A percentile compares a stretch with the other conserved stretches of the same genome.
phyloP scores from a whole-genome alignment of 1,140 invertebrate genomes.

The Augochlora pura region DNA sequence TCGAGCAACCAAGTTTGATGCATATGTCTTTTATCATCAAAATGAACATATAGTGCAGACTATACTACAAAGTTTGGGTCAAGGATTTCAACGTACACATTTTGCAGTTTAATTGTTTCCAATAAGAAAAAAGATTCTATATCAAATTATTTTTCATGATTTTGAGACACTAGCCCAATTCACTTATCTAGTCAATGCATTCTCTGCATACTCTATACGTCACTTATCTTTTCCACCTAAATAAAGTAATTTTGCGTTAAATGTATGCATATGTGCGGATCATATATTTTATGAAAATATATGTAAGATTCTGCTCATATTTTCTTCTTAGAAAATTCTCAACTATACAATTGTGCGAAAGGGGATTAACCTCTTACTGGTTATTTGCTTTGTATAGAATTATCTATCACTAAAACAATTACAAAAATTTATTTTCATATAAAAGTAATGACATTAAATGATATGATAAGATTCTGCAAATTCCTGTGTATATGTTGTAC shows the following conservation, averaged over 20 bases:
- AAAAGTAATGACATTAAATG: no score
- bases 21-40: slow-evolving; percentile 81
- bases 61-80: slow-evolving; percentile 77
- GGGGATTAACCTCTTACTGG: no score
- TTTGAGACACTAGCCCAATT: not conserved
- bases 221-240: not conserved
- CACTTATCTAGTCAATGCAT: slow-evolving; percentile 29
- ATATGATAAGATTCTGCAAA: no score
- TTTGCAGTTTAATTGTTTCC: slow-evolving; percentile 70
- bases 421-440: no score
- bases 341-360: no score
- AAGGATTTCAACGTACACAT: slow-evolving; percentile 78
- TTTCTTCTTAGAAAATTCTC: not conserved
- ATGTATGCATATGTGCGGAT: not conserved
- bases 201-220: not conserved
- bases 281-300: not conserved
- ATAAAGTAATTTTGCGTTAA: slow-evolving; percentile 2
- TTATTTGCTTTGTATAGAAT: no score
- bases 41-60: slow-evolving; percentile 78
- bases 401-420: no score
- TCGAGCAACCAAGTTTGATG: slow-evolving; percentile 81
- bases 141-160: not conserved
- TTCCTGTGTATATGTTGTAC: no score
- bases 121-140: not conserved
- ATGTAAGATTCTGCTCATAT: not conserved